Conservation (phyloP, 2,113 vertebrate genomes). For the Leptobrachium leishanense region DNA sequence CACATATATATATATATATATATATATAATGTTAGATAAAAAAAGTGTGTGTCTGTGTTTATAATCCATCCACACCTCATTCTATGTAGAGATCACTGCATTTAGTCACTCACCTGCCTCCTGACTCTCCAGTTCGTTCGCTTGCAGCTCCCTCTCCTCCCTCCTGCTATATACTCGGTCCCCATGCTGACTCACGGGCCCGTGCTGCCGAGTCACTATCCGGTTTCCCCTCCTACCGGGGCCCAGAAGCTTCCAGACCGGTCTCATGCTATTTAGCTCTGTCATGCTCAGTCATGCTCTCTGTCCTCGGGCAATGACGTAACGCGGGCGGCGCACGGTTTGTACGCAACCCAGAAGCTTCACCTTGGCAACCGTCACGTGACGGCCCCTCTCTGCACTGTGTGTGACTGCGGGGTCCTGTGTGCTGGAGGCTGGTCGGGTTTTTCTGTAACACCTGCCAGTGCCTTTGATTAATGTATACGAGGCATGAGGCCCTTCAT, state of each 20-base stretch:
- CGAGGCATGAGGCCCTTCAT: too few relatives aligned
- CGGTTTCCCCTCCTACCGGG: neutral
- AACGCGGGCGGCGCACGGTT: neutral
- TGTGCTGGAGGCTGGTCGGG: too few relatives aligned
- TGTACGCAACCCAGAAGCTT: neutral
- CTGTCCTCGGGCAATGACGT: conserved; percentile 4
- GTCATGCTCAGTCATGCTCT: conserved; percentile 4
- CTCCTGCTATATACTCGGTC: neutral
- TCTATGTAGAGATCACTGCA: too few relatives aligned
- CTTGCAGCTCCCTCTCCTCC: neutral
- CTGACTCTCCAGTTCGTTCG: neutral
- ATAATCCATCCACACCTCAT: too few relatives aligned
- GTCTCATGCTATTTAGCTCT: neutral
- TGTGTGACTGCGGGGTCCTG: neutral
- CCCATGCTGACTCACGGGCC: conserved; percentile 36
- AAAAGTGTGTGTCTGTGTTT: too few relatives aligned
- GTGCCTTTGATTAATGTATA: too few relatives aligned
- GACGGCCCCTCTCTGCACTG: neutral
- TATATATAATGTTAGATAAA: too few relatives aligned
- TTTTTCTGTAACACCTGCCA: too few relatives aligned
- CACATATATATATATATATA: too few relatives aligned
- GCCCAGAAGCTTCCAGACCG: conserved; percentile 7
- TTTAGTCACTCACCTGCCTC: neutral
- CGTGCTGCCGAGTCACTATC: neutral
- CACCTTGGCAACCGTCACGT: neutral